Percentiles rank a stretch among this genome's conserved stretches.
Evolutionary conservation across 2,888 invertebrate species (phyloP).

Genomic region (Eilema caniola): DNA sequence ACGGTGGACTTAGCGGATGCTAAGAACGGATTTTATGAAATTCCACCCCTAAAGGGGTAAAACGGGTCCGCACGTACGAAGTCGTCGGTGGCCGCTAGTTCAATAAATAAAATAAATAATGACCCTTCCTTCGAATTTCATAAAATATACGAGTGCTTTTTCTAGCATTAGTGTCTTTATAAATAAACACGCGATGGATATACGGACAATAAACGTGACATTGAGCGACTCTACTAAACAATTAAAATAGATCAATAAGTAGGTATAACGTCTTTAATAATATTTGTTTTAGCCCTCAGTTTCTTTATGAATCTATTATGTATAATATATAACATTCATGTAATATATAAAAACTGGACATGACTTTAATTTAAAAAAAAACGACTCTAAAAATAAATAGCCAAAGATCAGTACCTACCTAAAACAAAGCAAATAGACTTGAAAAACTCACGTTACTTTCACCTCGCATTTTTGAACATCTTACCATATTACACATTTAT

Average conservation of each 20-base stretch:
- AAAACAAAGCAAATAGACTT: slow-evolving; percentile 10
- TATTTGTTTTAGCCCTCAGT: not conserved
- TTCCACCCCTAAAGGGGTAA: too few species aligned
- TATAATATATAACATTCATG: not conserved
- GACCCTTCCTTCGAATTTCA: slow-evolving; percentile 27
- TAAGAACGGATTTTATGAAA: too few species aligned
- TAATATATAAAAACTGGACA: not conserved
- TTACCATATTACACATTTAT: slow-evolving; percentile 53
- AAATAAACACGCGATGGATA: slow-evolving; percentile 30
- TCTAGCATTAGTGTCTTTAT: slow-evolving; percentile 35
- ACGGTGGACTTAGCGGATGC: too few species aligned
- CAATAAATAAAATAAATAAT: not conserved
- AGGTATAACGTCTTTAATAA: not conserved
- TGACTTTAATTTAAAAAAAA: not conserved
- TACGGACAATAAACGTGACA: slow-evolving; percentile 34
- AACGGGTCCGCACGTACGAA: too few species aligned
- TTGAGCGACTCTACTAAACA: slow-evolving; percentile 30
- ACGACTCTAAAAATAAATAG: not conserved
- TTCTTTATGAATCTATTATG: not conserved
- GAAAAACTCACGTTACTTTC: slow-evolving; percentile 33
- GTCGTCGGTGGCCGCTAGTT: too few species aligned
- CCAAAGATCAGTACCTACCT: not conserved
- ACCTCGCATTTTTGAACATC: slow-evolving; percentile 52
- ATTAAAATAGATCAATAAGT: slow-evolving; percentile 43
- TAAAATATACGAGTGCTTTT: slow-evolving; percentile 18